These are phyloP conservation scores for Oreohelix idahoensis DNA, from an alignment of 1,140 invertebrate species.

Conservation along the genomic window DNA sequence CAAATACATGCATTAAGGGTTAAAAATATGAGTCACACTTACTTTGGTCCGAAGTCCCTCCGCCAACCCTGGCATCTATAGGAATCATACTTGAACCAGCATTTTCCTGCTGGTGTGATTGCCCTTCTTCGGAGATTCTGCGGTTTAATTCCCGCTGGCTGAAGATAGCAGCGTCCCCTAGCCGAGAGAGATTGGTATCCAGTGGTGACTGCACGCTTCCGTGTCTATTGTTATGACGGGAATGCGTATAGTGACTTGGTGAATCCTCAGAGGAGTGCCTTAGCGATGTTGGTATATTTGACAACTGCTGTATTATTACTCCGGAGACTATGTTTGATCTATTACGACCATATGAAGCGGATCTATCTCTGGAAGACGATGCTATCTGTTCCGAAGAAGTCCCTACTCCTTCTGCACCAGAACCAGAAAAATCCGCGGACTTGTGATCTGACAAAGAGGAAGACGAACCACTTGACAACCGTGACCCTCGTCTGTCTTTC, in stretches of 20 bases:
- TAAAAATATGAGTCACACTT: not conserved
- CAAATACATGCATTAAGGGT: no score
- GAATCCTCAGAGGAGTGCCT: not conserved
- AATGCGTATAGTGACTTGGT: not conserved
- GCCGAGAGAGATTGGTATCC: not conserved
- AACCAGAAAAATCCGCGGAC: not conserved
- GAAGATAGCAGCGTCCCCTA: not conserved
- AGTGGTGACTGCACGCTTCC: not conserved
- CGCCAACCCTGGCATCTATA: not conserved
- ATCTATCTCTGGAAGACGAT: constrained; percentile 3
- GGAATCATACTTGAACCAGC: not conserved
- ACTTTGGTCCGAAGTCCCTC: not conserved
- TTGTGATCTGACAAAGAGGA: constrained; percentile 23
- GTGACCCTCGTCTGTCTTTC: constrained; percentile 14
- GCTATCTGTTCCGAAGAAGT: not conserved
- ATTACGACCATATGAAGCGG: not conserved
- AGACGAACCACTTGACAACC: constrained; percentile 26
- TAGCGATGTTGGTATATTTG: not conserved
- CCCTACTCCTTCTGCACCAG: not conserved
- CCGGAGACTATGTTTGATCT: not conserved
- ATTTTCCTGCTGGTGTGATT: not conserved
- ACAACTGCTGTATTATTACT: not conserved
- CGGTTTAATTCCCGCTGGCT: not conserved
- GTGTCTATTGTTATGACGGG: not conserved
- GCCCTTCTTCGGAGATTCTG: not conserved